A percentile compares a stretch with the other conserved stretches of the same genome.
phyloP scores from a whole-genome alignment of 2,888 invertebrate species.

The Opisthograptis luteolata region DNA sequence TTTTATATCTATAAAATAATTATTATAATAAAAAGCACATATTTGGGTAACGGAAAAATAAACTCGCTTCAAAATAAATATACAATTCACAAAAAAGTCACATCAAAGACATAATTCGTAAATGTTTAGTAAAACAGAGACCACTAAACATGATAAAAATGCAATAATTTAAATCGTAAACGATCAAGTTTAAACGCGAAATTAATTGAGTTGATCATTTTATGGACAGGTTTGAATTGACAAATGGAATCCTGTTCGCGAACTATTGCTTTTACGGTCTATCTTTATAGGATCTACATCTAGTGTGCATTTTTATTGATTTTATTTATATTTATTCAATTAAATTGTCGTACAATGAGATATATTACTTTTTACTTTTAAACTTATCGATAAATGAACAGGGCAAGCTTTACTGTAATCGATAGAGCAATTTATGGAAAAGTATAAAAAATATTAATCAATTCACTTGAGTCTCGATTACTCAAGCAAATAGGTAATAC shows the following conservation, averaged over 20 bases:
- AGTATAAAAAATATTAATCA: no score
- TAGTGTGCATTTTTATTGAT: conserved; percentile 11
- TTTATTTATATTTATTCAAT: conserved; percentile 12
- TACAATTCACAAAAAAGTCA: conserved; percentile 34
- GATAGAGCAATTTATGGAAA: no score
- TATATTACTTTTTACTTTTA: no score
- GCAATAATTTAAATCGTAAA: conserved; percentile 51
- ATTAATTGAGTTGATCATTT: conserved; percentile 51
- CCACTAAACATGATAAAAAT: conserved; percentile 49
- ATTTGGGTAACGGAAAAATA: neutral
- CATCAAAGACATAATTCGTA: conserved; percentile 38
- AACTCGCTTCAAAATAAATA: conserved; percentile 5
- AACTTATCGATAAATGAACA: no score
- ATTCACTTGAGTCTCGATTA: no score
- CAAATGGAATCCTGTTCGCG: conserved; percentile 16
- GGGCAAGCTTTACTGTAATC: no score
- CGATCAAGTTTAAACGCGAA: conserved; percentile 43
- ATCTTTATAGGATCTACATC: conserved; percentile 18
- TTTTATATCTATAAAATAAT: neutral
- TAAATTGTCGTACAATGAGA: no score
- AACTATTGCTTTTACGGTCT: conserved; percentile 6
- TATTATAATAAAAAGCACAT: neutral
- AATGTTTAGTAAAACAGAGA: conserved; percentile 31
- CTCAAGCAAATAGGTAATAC: no score
- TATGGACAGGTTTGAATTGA: conserved; percentile 28